Percentiles rank a stretch among this genome's conserved stretches.
Conservation (phyloP, 2,797 vertebrate species). For the Orientallactaga sibirica region DNA sequence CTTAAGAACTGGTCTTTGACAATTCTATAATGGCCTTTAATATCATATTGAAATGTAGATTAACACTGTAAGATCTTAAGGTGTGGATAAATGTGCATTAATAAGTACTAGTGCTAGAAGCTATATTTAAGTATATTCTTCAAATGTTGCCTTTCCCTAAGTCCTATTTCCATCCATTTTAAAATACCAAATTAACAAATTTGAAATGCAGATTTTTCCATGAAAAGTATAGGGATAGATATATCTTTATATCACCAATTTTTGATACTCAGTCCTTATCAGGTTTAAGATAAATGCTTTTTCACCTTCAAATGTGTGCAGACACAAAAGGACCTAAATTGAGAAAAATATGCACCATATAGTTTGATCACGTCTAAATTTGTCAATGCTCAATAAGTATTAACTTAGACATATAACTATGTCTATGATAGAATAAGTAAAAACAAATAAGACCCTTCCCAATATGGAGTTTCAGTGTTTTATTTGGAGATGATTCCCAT, state of each 20-base stretch:
- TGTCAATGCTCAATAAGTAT: neutral
- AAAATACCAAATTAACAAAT: constrained; percentile 81
- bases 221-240: constrained; percentile 72
- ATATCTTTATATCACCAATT: constrained; percentile 50
- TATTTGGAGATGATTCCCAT: neutral
- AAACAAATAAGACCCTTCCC: neutral
- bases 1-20: constrained; percentile 85
- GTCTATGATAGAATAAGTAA: neutral
- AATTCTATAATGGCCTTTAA: constrained; percentile 86
- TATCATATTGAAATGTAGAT: constrained; percentile 88
- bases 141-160: constrained; percentile 80
- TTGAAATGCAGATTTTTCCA: constrained; percentile 48
- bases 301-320: constrained; percentile 24
- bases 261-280: neutral
- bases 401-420: constrained; percentile 20
- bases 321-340: neutral
- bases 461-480: neutral
- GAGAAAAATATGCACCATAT: neutral
- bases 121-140: constrained; percentile 82
- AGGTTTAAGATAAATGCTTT: neutral
- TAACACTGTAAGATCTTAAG: constrained; percentile 83
- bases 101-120: constrained; percentile 82
- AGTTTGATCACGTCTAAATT: neutral
- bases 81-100: constrained; percentile 86
- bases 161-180: constrained; percentile 83